Evolutionary conservation across 1,140 invertebrate species (phyloP).

Genomic region (Lordiphosa clarofinis): DNA sequence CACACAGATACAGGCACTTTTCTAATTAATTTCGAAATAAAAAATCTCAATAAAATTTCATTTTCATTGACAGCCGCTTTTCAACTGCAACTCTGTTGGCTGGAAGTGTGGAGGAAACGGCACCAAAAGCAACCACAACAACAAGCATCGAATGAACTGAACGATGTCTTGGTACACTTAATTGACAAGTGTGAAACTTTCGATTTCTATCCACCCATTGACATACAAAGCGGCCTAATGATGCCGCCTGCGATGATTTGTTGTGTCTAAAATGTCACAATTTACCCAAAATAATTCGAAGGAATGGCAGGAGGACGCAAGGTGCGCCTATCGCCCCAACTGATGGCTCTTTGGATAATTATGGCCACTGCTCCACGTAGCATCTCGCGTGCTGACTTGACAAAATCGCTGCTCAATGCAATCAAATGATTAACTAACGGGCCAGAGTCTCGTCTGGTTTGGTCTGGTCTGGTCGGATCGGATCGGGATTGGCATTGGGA

Average conservation of each 20-base stretch:
- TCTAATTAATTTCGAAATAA: constrained; percentile 69
- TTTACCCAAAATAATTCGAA: constrained; percentile 51
- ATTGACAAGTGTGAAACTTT: constrained; percentile 78
- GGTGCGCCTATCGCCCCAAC: constrained; percentile 40
- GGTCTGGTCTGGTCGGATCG: background rate
- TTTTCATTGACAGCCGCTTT: constrained; percentile 77
- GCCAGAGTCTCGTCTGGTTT: constrained; percentile 9
- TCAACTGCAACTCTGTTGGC: constrained; percentile 53
- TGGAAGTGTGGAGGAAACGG: constrained; percentile 36
- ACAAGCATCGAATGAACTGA: constrained; percentile 10
- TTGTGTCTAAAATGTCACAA: constrained; percentile 74
- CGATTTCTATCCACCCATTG: constrained; percentile 77
- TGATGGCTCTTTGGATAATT: constrained; percentile 67
- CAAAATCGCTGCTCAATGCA: constrained; percentile 66
- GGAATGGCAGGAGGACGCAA: constrained; percentile 12
- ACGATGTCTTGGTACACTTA: constrained; percentile 59
- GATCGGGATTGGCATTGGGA: constrained; percentile 23
- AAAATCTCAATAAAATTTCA: constrained; percentile 78
- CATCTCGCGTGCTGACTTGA: constrained; percentile 59
- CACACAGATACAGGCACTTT: constrained; percentile 56
- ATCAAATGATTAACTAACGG: constrained; percentile 77
- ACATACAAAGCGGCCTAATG: constrained; percentile 69
- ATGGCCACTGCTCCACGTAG: constrained; percentile 43
- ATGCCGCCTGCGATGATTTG: constrained; percentile 68
- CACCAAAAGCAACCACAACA: constrained; percentile 42